Conservation (phyloP, 2,113 vertebrate genomes). For the Microtus pennsylvanicus region DNA sequence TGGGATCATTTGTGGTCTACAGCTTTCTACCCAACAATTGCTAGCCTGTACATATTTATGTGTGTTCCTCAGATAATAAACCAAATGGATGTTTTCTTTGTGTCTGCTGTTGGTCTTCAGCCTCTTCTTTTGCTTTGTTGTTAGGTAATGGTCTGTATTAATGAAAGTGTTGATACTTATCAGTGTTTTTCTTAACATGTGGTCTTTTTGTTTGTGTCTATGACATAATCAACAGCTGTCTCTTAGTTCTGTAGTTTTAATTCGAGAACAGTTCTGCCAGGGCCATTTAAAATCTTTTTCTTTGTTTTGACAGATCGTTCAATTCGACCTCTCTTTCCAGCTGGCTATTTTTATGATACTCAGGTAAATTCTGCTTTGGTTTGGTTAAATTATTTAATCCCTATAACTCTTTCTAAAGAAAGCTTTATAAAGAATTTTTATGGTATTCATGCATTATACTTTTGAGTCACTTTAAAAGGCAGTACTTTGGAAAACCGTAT, state of each 20-base stretch:
- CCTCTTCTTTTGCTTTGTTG: constrained; percentile 13
- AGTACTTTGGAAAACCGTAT: neutral
- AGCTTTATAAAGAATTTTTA: constrained; percentile 42
- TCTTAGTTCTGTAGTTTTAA: constrained; percentile 45
- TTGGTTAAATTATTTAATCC: constrained; percentile 23
- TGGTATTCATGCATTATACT: constrained; percentile 20
- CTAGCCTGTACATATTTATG: neutral
- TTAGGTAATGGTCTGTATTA: constrained; percentile 45
- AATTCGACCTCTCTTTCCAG: constrained; percentile 95
- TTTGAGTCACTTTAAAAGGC: neutral
- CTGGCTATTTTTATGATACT: constrained; percentile 98
- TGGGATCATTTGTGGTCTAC: neutral
- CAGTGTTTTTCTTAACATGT: constrained; percentile 9
- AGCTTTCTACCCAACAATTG: constrained; percentile 28
- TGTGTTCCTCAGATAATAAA: constrained; percentile 1
- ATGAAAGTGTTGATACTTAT: constrained; percentile 20
- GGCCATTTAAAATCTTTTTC: constrained; percentile 2
- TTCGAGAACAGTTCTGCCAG: constrained; percentile 1
- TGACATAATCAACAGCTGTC: neutral
- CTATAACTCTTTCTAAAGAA: constrained; percentile 11
- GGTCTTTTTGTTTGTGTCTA: neutral
- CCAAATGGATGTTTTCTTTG: constrained; percentile 31
- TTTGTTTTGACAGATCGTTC: constrained; percentile 91
- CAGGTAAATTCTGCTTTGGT: constrained; percentile 88
- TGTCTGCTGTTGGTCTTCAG: constrained; percentile 43